phyloP scores from a whole-genome alignment of 1,140 invertebrate species.

The Scaptomyza hsui region DNA sequence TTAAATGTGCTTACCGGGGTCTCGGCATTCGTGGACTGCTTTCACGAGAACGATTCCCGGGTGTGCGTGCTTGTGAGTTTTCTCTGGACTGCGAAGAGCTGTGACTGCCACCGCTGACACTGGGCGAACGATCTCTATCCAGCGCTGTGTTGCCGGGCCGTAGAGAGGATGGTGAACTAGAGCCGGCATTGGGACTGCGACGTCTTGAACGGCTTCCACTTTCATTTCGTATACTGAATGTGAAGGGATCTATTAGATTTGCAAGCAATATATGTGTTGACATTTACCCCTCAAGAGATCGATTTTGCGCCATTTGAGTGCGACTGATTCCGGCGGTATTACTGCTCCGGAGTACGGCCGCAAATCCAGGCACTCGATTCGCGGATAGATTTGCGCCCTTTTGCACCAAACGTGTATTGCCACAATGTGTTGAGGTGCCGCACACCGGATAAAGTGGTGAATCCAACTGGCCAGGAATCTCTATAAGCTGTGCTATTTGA shows the following conservation, averaged over 20 bases:
- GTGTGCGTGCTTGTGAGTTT: conserved; percentile 65
- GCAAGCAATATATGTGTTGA: too few relatives aligned
- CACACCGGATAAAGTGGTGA: conserved; percentile 84
- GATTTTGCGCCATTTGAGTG: conserved; percentile 78
- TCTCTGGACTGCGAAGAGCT: conserved; percentile 75
- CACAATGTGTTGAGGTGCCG: conserved; percentile 68
- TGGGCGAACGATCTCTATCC: conserved; percentile 68
- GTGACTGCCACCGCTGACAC: conserved; percentile 63
- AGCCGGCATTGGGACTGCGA: conserved; percentile 64
- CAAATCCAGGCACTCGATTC: conserved; percentile 89
- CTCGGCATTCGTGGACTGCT: conserved; percentile 89
- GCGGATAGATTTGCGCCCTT: conserved; percentile 79
- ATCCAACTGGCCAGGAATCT: conserved; percentile 89
- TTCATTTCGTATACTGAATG: conserved; percentile 76
- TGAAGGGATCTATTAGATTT: not conserved
- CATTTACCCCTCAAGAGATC: conserved; percentile 78
- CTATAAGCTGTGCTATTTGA: conserved; percentile 95
- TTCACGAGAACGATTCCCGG: conserved; percentile 87
- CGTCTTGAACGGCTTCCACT: conserved; percentile 75
- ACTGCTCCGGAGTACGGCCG: conserved; percentile 87
- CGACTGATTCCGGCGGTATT: conserved; percentile 73
- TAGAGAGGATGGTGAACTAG: conserved; percentile 47
- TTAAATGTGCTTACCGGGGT: conserved; percentile 84
- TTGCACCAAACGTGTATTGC: conserved; percentile 22
- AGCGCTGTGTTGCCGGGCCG: conserved; percentile 27